A percentile compares a stretch with the other conserved stretches of the same genome.
Conservation (phyloP, 2,797 vertebrate genomes). For the Phrynocephalus vlangalii region DNA sequence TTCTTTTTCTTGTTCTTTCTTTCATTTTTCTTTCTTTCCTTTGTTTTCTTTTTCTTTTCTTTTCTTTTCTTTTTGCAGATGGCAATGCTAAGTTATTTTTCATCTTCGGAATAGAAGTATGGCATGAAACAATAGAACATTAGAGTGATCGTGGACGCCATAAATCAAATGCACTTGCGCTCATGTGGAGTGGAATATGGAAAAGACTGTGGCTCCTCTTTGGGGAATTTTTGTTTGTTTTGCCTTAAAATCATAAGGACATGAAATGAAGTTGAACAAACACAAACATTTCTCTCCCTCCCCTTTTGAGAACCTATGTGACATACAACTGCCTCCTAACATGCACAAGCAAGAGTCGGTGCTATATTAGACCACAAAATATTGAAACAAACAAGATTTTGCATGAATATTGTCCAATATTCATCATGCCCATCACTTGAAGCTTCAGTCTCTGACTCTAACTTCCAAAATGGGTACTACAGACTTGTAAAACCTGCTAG, state of each 20-base stretch:
- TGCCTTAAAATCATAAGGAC: background rate
- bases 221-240: background rate
- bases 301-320: background rate
- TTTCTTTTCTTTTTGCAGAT: background rate
- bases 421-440: no score
- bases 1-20: background rate
- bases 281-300: no score
- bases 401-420: no score
- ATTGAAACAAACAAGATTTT: no score
- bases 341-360: no score
- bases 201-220: background rate
- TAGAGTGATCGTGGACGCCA: background rate
- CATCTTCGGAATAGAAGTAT: background rate
- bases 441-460: no score
- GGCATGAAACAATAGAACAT: background rate
- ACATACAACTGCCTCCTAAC: background rate
- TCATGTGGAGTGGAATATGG: background rate
- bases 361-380: no score
- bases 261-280: background rate
- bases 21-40: background rate
- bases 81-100: background rate
- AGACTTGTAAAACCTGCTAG: no score
- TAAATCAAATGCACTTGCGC: background rate
- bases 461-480: no score
- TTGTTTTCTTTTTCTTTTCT: background rate